A percentile compares a stretch with the other conserved stretches of the same genome.
Evolutionary conservation across 2,888 invertebrate genomes (phyloP).

Genomic region (Eupithecia centaureata): DNA sequence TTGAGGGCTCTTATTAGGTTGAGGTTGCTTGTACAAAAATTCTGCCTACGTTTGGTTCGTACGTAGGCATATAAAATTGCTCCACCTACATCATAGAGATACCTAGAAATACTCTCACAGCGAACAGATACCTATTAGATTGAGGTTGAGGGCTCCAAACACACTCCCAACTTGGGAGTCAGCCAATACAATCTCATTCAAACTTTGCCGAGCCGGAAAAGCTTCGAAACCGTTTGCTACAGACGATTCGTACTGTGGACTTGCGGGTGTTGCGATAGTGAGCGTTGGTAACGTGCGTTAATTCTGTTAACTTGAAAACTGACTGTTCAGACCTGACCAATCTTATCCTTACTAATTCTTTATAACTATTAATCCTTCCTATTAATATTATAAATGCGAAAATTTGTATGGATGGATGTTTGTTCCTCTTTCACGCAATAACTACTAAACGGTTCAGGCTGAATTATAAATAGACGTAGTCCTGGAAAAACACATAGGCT

Average conservation of each 20-base stretch:
- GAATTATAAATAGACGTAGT: no score
- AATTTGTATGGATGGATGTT: no score
- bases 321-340: no score
- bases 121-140: conserved; percentile 28
- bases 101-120: not conserved
- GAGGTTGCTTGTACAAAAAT: no score
- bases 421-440: no score
- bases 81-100: not conserved
- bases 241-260: conserved; percentile 19
- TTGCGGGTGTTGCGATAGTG: conserved; percentile 6
- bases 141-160: conserved; percentile 40
- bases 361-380: no score
- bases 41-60: no score
- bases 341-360: no score
- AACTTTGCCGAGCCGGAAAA: conserved; percentile 66
- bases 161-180: conserved; percentile 64
- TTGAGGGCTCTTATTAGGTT: no score
- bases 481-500: no score
- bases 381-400: no score
- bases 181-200: conserved; percentile 79
- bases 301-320: not conserved
- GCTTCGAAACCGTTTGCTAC: conserved; percentile 53
- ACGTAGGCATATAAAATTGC: not conserved
- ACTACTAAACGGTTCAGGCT: no score
- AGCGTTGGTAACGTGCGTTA: not conserved